Conservation (phyloP, 2,888 invertebrate genomes). For the Drosophila quinaria region DNA sequence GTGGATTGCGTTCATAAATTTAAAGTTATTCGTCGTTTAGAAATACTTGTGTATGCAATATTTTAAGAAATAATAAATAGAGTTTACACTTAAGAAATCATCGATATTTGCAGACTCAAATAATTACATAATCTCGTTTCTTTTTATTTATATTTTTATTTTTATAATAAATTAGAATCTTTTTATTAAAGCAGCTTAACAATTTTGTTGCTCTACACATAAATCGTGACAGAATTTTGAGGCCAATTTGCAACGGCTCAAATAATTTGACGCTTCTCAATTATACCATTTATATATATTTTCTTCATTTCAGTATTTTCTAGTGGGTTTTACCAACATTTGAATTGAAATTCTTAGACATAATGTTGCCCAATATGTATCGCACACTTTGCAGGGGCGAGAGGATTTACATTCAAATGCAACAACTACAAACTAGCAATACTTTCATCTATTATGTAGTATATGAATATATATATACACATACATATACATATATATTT, state of each 20-base stretch:
- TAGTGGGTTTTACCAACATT: slow-evolving; percentile 27
- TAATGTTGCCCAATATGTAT: slow-evolving; percentile 28
- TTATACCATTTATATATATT: neutral
- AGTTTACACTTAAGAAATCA: too few species aligned
- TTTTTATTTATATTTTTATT: slow-evolving; percentile 49
- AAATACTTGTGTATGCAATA: neutral
- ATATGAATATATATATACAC: slow-evolving; percentile 36
- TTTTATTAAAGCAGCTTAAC: slow-evolving; percentile 58
- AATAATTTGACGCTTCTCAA: slow-evolving; percentile 53
- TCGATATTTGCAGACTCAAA: too few species aligned
- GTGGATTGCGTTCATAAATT: slow-evolving; percentile 22
- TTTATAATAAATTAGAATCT: slow-evolving; percentile 77
- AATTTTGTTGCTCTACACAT: slow-evolving; percentile 44
- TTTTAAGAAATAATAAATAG: neutral
- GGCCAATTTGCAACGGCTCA: slow-evolving; percentile 48
- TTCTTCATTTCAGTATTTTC: slow-evolving; percentile 4
- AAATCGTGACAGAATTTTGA: slow-evolving; percentile 45
- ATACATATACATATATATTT: slow-evolving; percentile 13
- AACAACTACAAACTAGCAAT: slow-evolving; percentile 74
- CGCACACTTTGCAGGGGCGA: slow-evolving; percentile 24
- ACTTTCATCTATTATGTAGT: slow-evolving; percentile 62
- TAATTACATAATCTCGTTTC: slow-evolving; percentile 17
- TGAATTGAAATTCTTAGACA: slow-evolving; percentile 34
- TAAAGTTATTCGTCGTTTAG: neutral
- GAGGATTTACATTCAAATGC: slow-evolving; percentile 69